These are phyloP conservation scores for Chelonoidis abingdonii DNA, from an alignment of 2,113 vertebrate genomes.

Conservation along the genomic window DNA sequence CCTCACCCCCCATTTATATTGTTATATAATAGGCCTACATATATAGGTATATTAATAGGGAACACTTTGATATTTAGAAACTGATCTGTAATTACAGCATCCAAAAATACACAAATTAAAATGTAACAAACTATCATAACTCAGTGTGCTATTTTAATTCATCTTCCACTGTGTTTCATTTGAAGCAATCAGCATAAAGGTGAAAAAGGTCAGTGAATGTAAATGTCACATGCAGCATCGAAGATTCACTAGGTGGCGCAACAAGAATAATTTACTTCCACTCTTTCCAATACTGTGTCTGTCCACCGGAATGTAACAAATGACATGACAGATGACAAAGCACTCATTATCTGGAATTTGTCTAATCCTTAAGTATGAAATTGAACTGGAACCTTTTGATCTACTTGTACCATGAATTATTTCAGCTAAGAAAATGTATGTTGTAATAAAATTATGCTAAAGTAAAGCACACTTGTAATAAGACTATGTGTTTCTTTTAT, in stretches of 20 bases:
- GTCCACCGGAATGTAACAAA: conserved; percentile 60
- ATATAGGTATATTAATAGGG: neutral
- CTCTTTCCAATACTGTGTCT: neutral
- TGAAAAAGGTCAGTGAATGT: neutral
- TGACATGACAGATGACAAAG: conserved; percentile 12
- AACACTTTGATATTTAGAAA: neutral
- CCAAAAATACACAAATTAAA: neutral
- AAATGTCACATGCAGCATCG: neutral
- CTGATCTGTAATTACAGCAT: neutral
- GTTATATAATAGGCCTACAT: neutral
- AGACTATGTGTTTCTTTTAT: conserved; percentile 1
- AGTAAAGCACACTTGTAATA: conserved; percentile 26
- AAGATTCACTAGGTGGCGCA: conserved; percentile 77
- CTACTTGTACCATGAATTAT: neutral
- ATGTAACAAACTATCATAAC: neutral
- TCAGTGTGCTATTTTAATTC: neutral
- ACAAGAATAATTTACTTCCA: conserved; percentile 71
- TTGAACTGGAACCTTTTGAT: conserved; percentile 22
- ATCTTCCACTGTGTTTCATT: neutral
- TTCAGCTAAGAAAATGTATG: neutral
- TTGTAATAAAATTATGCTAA: conserved; percentile 31
- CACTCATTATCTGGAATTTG: neutral
- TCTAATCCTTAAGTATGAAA: conserved; percentile 19
- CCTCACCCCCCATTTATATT: neutral
- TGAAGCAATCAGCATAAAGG: neutral